phyloP scores from a whole-genome alignment of 30 jellyfish, hydroid and myxozoan species.

The Turritopsis dohrnii region DNA sequence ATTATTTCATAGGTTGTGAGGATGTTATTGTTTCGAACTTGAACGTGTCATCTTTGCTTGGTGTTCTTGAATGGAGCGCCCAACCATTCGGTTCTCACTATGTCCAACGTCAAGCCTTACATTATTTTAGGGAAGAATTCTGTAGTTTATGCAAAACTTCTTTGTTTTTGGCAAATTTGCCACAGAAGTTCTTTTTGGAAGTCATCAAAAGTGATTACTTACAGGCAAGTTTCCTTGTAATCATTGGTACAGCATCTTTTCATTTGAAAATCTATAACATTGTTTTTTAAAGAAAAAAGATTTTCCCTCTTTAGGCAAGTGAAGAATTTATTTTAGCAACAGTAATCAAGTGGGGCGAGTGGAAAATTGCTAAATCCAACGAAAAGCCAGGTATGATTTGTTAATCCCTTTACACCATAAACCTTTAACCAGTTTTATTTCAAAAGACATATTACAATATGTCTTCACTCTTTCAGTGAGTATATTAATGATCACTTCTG shows the following conservation, averaged over 20 bases:
- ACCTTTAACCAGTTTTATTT: no score
- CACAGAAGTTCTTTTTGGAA: conserved; percentile 49
- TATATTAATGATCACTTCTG: no score
- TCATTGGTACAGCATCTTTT: not conserved
- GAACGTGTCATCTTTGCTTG: conserved; percentile 47
- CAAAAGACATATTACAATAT: no score
- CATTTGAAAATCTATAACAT: not conserved
- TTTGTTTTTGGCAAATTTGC: conserved; percentile 56
- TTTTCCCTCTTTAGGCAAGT: conserved; percentile 48
- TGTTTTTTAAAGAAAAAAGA: no score
- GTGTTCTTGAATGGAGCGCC: conserved; percentile 89
- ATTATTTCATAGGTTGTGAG: conserved; percentile 75
- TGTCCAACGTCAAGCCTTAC: conserved; percentile 85
- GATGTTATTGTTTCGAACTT: conserved; percentile 56
- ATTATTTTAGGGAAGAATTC: conserved; percentile 68
- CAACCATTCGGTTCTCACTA: conserved; percentile 86
- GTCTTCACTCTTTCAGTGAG: no score
- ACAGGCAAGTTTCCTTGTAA: conserved; percentile 44
- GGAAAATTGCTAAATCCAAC: conserved; percentile 67
- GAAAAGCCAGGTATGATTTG: conserved; percentile 69
- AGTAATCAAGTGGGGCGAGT: conserved; percentile 89
- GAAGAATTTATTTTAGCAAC: conserved; percentile 75
- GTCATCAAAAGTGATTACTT: conserved; percentile 56
- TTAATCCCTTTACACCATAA: no score
- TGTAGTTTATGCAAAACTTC: conserved; percentile 45